Evolutionary conservation across 2,113 vertebrate species (phyloP).

Genomic region (Anseranas semipalmata): DNA sequence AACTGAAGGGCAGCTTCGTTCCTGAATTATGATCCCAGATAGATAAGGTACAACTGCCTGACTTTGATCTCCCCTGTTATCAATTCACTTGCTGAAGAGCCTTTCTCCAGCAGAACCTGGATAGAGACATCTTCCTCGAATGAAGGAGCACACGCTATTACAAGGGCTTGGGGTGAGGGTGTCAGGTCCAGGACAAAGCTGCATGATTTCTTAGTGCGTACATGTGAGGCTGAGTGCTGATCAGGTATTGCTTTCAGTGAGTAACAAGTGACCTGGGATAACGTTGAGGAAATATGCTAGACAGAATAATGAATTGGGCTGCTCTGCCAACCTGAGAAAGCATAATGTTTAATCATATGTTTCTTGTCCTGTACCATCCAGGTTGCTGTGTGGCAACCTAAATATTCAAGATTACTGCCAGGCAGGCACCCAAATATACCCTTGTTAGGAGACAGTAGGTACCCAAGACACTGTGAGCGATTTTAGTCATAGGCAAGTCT

Average conservation of each 20-base stretch:
- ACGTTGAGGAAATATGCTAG: neutral
- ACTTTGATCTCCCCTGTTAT: conserved; percentile 70
- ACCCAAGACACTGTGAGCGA: neutral
- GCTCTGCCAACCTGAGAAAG: neutral
- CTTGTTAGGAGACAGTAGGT: neutral
- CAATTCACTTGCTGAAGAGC: conserved; percentile 39
- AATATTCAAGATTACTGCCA: conserved; percentile 9
- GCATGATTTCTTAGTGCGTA: neutral
- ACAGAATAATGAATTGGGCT: neutral
- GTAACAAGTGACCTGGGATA: neutral
- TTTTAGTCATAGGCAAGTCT: neutral
- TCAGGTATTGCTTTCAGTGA: neutral
- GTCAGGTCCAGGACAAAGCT: neutral
- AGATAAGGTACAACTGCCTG: conserved; percentile 75
- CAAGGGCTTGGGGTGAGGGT: neutral
- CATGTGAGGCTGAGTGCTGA: neutral
- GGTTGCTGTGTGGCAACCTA: neutral
- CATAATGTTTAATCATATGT: neutral
- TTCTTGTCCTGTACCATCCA: neutral
- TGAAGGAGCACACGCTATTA: neutral
- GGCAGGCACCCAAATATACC: neutral
- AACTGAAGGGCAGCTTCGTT: conserved; percentile 71
- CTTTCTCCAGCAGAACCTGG: conserved; percentile 10
- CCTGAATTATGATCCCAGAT: conserved; percentile 74
- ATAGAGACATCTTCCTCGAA: neutral